A percentile compares a stretch with the other conserved stretches of the same genome.
phyloP scores from a whole-genome alignment of 2,797 vertebrate genomes.

The Chiloscyllium punctatum region DNA sequence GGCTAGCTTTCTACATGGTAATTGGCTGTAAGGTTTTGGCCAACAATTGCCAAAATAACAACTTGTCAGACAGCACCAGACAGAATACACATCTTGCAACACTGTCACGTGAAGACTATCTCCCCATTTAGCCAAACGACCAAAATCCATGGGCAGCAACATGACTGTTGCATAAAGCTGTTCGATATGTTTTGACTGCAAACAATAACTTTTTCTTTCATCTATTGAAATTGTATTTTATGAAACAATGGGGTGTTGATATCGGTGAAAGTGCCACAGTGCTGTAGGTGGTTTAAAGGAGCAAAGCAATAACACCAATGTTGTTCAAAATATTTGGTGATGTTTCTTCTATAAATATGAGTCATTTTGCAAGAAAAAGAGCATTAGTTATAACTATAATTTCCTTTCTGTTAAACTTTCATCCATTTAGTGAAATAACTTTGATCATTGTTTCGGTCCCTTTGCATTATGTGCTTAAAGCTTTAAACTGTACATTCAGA shows the following conservation, averaged over 20 bases:
- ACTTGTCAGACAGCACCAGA: not conserved
- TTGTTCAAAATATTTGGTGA: too few relatives aligned
- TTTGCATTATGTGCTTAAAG: not conserved
- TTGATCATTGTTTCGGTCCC: not conserved
- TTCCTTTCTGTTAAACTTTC: not conserved
- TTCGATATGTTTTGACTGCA: not conserved
- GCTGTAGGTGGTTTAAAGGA: not conserved
- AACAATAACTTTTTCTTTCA: not conserved
- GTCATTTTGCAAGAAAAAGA: not conserved
- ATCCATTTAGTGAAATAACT: not conserved
- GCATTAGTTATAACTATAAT: not conserved
- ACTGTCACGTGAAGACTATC: not conserved
- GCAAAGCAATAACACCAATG: not conserved
- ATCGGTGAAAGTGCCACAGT: not conserved
- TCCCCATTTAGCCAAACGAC: not conserved
- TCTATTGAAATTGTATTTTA: not conserved
- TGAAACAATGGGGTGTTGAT: not conserved
- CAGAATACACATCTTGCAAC: not conserved
- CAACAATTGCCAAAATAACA: slow-evolving; percentile 23
- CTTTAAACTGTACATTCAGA: not conserved
- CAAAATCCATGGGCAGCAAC: not conserved
- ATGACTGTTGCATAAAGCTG: not conserved
- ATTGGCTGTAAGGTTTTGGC: not conserved
- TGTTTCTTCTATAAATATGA: too few relatives aligned
- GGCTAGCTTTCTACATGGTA: slow-evolving; percentile 10